These are phyloP conservation scores for Rhopalosiphum nymphaeae DNA, from an alignment of 2,888 invertebrate species.

Conservation along the genomic window DNA sequence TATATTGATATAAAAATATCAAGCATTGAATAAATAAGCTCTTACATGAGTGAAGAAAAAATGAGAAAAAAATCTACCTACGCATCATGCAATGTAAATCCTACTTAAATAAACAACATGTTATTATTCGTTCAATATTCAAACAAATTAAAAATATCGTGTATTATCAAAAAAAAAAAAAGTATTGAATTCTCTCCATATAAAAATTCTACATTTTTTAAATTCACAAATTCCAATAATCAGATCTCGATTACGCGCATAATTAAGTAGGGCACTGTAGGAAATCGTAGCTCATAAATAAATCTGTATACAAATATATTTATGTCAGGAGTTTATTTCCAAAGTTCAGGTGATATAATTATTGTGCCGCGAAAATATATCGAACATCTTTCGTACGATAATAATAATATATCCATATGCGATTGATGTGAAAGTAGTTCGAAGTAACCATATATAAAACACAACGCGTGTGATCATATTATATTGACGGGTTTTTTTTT, in stretches of 20 bases:
- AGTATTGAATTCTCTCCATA: not conserved
- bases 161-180: not conserved
- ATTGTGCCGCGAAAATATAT: not conserved
- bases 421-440: not conserved
- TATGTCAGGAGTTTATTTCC: not conserved
- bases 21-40: not conserved
- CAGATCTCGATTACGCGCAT: not conserved
- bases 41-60: not conserved
- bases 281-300: not conserved
- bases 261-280: not conserved
- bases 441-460: not conserved
- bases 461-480: not conserved
- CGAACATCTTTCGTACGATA: not conserved
- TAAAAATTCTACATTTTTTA: not conserved
- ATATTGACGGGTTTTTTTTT: not conserved
- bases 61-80: too few relatives aligned
- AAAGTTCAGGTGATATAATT: not conserved
- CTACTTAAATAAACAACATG: not conserved
- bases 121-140: not conserved
- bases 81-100: not conserved
- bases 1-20: not conserved
- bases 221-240: not conserved
- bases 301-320: not conserved
- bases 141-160: not conserved
- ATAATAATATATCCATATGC: not conserved